Evolutionary conservation across 1,140 invertebrate species (phyloP).

Genomic region (Lucilia sericata): DNA sequence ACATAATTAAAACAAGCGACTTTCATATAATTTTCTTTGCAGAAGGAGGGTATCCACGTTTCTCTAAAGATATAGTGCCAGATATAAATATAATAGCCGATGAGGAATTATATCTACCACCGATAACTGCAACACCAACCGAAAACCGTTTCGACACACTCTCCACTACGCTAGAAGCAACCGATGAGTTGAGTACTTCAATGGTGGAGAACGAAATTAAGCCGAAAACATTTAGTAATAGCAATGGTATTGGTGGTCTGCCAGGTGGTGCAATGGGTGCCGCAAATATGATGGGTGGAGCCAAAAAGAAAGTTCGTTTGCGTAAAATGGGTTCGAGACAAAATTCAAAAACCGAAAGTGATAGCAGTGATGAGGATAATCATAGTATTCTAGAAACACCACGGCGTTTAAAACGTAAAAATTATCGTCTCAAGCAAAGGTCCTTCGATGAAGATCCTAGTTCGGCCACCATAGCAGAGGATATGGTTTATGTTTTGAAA

Average conservation of each 20-base stretch:
- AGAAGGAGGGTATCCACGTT: constrained; percentile 61
- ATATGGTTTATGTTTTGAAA: constrained; percentile 58
- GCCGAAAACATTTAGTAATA: constrained; percentile 53
- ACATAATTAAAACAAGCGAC: not conserved
- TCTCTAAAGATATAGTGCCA: constrained; percentile 59
- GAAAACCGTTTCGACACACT: constrained; percentile 53
- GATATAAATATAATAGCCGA: constrained; percentile 64
- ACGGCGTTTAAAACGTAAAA: constrained; percentile 62
- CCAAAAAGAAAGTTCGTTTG: constrained; percentile 63
- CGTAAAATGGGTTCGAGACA: constrained; percentile 66
- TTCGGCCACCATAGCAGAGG: constrained; percentile 49
- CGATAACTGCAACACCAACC: constrained; percentile 1
- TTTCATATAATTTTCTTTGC: not conserved
- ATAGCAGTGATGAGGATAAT: constrained; percentile 68
- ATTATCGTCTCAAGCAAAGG: constrained; percentile 62
- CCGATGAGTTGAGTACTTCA: constrained; percentile 58
- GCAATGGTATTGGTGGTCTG: constrained; percentile 22
- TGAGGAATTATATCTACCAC: constrained; percentile 56
- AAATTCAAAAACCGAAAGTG: constrained; percentile 68
- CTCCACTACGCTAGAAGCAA: constrained; percentile 49
- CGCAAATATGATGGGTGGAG: constrained; percentile 46
- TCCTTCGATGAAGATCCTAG: constrained; percentile 58
- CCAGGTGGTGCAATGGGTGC: not conserved
- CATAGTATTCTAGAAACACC: constrained; percentile 67
- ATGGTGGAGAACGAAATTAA: constrained; percentile 54